Evolutionary conservation across 2,888 invertebrate genomes (phyloP), one percentile per base, ranked within the genome.

Genomic region (Clusia tigrina): DNA sequence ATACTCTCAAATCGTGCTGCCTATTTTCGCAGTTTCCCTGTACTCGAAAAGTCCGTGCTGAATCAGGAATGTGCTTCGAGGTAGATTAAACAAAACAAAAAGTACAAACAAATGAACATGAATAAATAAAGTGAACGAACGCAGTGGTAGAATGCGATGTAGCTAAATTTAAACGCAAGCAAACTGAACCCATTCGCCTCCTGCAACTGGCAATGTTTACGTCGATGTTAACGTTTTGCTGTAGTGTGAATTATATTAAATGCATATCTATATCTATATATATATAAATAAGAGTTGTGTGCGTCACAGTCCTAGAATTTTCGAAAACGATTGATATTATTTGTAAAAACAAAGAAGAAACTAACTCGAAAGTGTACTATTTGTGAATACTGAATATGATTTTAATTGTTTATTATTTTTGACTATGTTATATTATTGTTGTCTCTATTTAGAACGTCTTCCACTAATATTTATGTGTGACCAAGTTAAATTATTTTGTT

Each of bases 1-100:
- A 88, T 95, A 55, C 87, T 93, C 78, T 89, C 90, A 64, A 89
- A 89, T 82, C 87, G 89, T 76, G 88, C 90, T 67, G 89, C 90
- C 24, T 90, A 90, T 84, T 89, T 89, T 86, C 87, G 91, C 82
- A 91, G 89, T 78, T 95, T 98, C 86, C 97, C 97, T 56, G 83
- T 92, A 48, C 87, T 98, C 68, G 94, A 95, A 83, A 89, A 86
- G 67, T 87, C 88, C 37, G 86, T 90, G 62, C 86, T 94, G 65
- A 92, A 91, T 80, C 90, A 91, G 83, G 91, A 91, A 74, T 90
- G 91, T 46, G 87, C 88, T 62, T 87, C 87, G 78, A 88, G 88
- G 89, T 89, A 85, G 83, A 74, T 77, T 71, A 69, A 6, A 15
- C 42, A 42, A 42, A 42, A 42, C 12, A 9, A 32, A 9, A 32